These are phyloP conservation scores for Ochotona princeps DNA, from an alignment of 2,113 vertebrate genomes.

Conservation along the genomic window DNA sequence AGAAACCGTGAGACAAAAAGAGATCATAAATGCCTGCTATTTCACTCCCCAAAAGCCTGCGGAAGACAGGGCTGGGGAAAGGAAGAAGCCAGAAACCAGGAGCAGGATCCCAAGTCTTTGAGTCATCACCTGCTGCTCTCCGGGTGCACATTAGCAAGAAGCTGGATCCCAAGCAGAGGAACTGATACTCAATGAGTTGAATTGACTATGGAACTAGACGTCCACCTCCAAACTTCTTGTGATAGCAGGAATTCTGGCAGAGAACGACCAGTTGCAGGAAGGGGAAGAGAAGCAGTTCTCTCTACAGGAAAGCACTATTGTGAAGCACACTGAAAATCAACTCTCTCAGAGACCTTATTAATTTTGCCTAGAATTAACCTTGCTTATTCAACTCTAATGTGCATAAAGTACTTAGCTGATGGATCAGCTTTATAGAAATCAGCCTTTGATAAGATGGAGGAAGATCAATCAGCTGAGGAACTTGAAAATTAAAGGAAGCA, in stretches of 20 bases:
- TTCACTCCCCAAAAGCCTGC: no score
- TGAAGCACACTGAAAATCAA: background rate
- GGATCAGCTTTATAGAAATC: constrained; percentile 37
- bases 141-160: no score
- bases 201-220: no score
- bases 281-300: background rate
- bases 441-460: constrained; percentile 31
- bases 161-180: no score
- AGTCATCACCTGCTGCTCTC: no score
- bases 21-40: no score
- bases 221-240: background rate
- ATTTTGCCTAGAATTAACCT: background rate
- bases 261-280: background rate
- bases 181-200: no score
- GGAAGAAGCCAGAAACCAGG: no score
- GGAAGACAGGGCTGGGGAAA: no score
- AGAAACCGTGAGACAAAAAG: no score
- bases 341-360: background rate
- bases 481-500: constrained; percentile 16
- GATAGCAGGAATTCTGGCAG: background rate
- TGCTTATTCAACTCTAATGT: background rate
- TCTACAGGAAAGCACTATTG: background rate
- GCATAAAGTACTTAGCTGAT: background rate
- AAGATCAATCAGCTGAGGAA: constrained; percentile 23
- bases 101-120: no score